A percentile compares a stretch with the other conserved stretches of the same genome.
Conservation (phyloP, 2,113 vertebrate genomes). For the Helogale parvula region DNA sequence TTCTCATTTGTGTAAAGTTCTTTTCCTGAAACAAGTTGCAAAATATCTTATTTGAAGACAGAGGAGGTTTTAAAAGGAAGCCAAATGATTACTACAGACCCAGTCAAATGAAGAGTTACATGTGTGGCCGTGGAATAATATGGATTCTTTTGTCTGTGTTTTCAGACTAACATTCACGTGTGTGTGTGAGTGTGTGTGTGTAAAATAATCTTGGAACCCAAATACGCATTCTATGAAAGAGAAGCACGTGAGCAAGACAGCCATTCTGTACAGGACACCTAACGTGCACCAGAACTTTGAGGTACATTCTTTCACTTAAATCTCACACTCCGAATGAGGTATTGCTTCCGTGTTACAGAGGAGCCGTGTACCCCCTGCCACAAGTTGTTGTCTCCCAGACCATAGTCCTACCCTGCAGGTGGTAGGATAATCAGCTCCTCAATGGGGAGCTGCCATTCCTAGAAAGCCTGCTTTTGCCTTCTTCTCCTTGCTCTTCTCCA, state of each 20-base stretch:
- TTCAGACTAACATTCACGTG: not conserved
- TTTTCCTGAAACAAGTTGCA: not conserved
- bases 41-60: not conserved
- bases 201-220: not conserved
- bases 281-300: not conserved
- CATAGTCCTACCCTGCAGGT: not conserved
- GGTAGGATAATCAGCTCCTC: too few species aligned
- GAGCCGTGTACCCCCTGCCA: not conserved
- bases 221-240: not conserved
- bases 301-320: not conserved
- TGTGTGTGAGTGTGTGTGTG: not conserved
- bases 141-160: not conserved
- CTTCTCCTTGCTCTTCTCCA: not conserved
- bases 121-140: not conserved
- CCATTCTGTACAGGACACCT: not conserved
- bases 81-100: not conserved
- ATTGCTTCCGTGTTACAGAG: not conserved
- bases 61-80: not conserved
- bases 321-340: not conserved
- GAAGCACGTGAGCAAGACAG: not conserved
- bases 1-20: not conserved
- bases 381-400: not conserved
- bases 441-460: not conserved
- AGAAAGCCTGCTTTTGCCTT: not conserved
- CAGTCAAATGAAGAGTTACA: not conserved